phyloP scores from a whole-genome alignment of 2,888 invertebrate genomes.

The Synergus laeviventris region DNA sequence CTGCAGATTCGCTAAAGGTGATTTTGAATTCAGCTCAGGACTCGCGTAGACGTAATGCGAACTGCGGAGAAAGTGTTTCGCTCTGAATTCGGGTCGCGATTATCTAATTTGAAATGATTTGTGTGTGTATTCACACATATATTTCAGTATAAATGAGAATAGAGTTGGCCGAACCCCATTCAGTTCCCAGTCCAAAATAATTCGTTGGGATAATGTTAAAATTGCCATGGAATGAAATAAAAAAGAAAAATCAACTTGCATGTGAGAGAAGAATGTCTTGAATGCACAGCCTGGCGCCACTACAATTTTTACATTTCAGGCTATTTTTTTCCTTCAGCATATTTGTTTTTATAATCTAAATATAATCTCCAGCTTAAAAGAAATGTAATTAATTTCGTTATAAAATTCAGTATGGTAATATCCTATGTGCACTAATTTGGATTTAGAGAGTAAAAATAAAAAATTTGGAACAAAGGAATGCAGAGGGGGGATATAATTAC shows the following conservation, averaged over 20 bases:
- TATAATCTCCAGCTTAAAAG: not conserved
- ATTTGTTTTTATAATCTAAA: not conserved
- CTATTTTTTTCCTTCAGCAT: not conserved
- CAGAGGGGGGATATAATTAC: not conserved
- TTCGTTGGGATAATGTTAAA: constrained; percentile 71
- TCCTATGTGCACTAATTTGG: not conserved
- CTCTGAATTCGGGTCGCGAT: constrained; percentile 62
- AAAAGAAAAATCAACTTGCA: constrained; percentile 54
- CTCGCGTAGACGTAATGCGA: constrained; percentile 54
- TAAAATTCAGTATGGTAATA: not conserved
- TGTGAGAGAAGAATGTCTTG: constrained; percentile 46
- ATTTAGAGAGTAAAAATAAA: not conserved
- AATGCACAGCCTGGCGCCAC: constrained; percentile 47
- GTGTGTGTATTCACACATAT: constrained; percentile 46
- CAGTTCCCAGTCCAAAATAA: constrained; percentile 56
- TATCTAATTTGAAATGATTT: constrained; percentile 59
- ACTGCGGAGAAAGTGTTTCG: constrained; percentile 59
- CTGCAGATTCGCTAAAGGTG: constrained; percentile 29
- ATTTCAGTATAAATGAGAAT: constrained; percentile 52
- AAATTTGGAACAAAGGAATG: not conserved
- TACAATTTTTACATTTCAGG: not conserved
- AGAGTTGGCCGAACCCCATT: constrained; percentile 52
- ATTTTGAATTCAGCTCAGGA: constrained; percentile 57
- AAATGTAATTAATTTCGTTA: not conserved
- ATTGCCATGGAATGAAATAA: constrained; percentile 71